These are phyloP conservation scores for Caranx ignobilis DNA, from an alignment of 2,113 vertebrate species.

Conservation along the genomic window DNA sequence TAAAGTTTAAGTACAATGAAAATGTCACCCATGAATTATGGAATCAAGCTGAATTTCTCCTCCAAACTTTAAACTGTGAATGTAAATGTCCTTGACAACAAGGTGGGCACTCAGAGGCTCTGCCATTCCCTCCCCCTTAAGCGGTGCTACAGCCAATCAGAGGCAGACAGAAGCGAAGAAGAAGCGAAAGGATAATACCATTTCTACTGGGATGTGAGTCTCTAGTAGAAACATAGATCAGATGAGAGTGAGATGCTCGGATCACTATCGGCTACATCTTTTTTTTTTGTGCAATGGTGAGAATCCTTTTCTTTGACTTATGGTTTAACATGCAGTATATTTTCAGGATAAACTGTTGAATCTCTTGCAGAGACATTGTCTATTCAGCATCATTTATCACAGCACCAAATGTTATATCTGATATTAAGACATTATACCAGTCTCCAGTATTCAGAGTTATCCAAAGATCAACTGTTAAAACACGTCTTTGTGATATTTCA, in stretches of 20 bases:
- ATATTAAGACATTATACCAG: slow-evolving; percentile 55
- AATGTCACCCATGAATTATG: slow-evolving; percentile 97
- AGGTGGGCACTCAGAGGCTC: slow-evolving; percentile 50
- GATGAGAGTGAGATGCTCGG: slow-evolving; percentile 21
- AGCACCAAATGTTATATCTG: slow-evolving; percentile 48
- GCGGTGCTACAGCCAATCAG: slow-evolving; percentile 59
- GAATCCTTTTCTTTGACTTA: neutral
- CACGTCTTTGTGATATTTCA: slow-evolving; percentile 70
- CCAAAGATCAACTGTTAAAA: slow-evolving; percentile 72
- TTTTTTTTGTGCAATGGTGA: neutral
- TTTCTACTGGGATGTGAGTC: slow-evolving; percentile 21
- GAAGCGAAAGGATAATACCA: slow-evolving; percentile 6
- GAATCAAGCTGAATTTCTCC: slow-evolving; percentile 93
- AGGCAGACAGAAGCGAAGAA: neutral
- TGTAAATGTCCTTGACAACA: slow-evolving; percentile 92
- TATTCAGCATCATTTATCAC: slow-evolving; percentile 45
- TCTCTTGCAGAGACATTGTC: slow-evolving; percentile 24
- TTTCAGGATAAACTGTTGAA: slow-evolving; percentile 56
- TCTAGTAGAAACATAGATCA: slow-evolving; percentile 35
- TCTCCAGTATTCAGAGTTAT: slow-evolving; percentile 57
- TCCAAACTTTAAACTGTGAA: slow-evolving; percentile 90
- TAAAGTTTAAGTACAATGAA: slow-evolving; percentile 98
- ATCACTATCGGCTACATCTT: slow-evolving; percentile 6
- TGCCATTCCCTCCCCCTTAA: slow-evolving; percentile 30
- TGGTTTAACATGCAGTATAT: slow-evolving; percentile 13